phyloP scores from a whole-genome alignment of 2,797 vertebrate genomes.

The Emydoidea blandingii region DNA sequence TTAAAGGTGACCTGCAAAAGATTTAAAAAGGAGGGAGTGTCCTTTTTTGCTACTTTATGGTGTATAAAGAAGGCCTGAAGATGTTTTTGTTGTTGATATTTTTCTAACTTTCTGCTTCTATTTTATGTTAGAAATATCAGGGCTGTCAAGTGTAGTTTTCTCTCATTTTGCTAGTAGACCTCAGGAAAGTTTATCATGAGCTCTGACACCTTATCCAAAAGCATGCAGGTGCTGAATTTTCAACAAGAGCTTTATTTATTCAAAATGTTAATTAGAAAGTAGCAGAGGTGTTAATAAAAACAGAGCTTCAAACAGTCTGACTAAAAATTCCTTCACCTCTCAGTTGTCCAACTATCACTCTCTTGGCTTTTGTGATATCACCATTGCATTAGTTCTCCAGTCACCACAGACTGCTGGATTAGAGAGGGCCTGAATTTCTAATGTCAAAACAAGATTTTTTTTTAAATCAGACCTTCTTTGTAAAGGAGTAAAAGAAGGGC shows the following conservation, averaged over 20 bases:
- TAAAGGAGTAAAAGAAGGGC: not conserved
- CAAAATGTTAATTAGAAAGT: not conserved
- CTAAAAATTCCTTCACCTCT: not conserved
- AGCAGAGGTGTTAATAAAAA: not conserved
- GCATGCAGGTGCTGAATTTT: not conserved
- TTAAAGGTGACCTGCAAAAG: not conserved
- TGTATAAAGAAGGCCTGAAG: not conserved
- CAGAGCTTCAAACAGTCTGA: not conserved
- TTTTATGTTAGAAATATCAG: not conserved
- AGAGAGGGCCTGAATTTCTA: not conserved
- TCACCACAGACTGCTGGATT: not conserved
- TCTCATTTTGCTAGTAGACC: not conserved
- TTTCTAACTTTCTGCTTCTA: not conserved
- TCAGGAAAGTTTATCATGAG: not conserved
- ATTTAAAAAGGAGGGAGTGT: too few relatives aligned
- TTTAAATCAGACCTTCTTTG: not conserved
- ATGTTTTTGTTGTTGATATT: not conserved
- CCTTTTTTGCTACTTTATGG: not conserved
- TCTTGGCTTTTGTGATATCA: not conserved
- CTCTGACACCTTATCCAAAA: not conserved
- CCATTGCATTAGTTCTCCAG: not conserved
- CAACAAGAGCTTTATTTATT: not conserved
- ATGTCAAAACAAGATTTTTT: not conserved
- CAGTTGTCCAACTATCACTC: not conserved
- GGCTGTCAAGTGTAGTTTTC: not conserved